Percentiles rank a stretch among this genome's conserved stretches.
These are phyloP conservation scores for Sesamia inferens DNA, from an alignment of 2,888 invertebrate species.

Conservation along the genomic window DNA sequence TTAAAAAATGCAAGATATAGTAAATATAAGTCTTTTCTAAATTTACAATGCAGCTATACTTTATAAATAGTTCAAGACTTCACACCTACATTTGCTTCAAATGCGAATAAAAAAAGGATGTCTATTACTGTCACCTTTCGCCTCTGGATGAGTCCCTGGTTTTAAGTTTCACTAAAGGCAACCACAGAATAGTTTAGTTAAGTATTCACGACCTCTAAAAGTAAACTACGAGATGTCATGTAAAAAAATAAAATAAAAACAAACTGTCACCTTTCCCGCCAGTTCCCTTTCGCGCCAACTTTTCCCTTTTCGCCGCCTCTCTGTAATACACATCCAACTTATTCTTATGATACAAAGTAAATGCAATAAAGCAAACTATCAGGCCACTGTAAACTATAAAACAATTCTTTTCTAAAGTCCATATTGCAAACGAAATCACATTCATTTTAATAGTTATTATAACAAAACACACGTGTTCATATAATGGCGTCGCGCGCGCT, in stretches of 20 bases:
- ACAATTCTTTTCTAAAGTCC: constrained; percentile 85
- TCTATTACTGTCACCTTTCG: constrained; percentile 70
- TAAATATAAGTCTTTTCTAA: background rate
- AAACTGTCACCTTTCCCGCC: constrained; percentile 73
- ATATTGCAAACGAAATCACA: constrained; percentile 80
- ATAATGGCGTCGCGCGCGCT: constrained; percentile 50
- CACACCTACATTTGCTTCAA: background rate
- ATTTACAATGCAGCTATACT: background rate
- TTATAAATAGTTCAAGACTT: background rate
- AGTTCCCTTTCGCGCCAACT: constrained; percentile 71
- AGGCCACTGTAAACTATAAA: constrained; percentile 82
- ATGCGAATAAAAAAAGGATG: background rate
- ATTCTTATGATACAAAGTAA: constrained; percentile 83
- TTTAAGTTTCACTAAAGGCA: too few relatives aligned
- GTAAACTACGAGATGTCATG: too few relatives aligned
- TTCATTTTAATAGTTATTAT: constrained; percentile 76
- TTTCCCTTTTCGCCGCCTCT: constrained; percentile 73
- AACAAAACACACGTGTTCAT: constrained; percentile 43
- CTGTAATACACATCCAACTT: constrained; percentile 78
- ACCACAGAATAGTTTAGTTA: too few relatives aligned
- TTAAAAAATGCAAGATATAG: background rate
- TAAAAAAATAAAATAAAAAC: too few relatives aligned
- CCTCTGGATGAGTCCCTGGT: too few relatives aligned
- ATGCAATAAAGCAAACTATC: constrained; percentile 80
- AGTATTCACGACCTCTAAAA: too few relatives aligned